A percentile compares a stretch with the other conserved stretches of the same genome.
phyloP scores from a whole-genome alignment of 2,797 vertebrate species.

The Coracias cyanogaster region DNA sequence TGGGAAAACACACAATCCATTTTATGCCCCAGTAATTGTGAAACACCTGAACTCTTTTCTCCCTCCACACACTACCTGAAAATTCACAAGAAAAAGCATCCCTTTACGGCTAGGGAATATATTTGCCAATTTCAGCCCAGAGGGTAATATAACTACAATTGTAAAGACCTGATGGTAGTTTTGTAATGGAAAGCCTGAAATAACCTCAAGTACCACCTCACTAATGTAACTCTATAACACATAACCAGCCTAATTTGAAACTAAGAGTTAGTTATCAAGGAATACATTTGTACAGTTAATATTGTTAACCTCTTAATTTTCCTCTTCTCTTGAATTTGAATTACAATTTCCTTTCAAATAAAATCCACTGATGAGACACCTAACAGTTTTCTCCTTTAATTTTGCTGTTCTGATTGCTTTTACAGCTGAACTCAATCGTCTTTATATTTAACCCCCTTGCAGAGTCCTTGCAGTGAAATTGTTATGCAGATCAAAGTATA shows the following conservation, averaged over 20 bases:
- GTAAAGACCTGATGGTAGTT: background rate
- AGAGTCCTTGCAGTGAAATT: background rate
- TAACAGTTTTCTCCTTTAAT: slow-evolving; percentile 54
- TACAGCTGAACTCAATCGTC: background rate
- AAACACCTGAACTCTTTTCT: slow-evolving; percentile 14
- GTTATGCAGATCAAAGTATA: background rate
- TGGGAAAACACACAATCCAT: background rate
- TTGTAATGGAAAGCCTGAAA: slow-evolving; percentile 36
- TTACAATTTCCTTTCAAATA: slow-evolving; percentile 55
- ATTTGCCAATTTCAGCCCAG: slow-evolving; percentile 3
- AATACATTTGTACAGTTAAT: slow-evolving; percentile 59
- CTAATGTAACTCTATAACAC: slow-evolving; percentile 18
- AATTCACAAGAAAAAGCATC: background rate
- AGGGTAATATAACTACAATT: background rate
- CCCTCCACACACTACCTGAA: background rate
- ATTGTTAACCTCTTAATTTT: slow-evolving; percentile 67
- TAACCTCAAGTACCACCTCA: slow-evolving; percentile 26
- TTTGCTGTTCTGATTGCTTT: slow-evolving; percentile 50
- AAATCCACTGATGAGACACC: slow-evolving; percentile 27
- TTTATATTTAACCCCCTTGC: background rate
- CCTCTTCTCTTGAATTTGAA: slow-evolving; percentile 46
- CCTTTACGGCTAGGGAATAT: background rate
- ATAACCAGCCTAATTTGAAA: slow-evolving; percentile 61
- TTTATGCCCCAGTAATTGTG: slow-evolving; percentile 15
- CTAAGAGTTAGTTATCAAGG: background rate